phyloP scores from a whole-genome alignment of 2,113 vertebrate genomes.

The Myiagra hebetior region DNA sequence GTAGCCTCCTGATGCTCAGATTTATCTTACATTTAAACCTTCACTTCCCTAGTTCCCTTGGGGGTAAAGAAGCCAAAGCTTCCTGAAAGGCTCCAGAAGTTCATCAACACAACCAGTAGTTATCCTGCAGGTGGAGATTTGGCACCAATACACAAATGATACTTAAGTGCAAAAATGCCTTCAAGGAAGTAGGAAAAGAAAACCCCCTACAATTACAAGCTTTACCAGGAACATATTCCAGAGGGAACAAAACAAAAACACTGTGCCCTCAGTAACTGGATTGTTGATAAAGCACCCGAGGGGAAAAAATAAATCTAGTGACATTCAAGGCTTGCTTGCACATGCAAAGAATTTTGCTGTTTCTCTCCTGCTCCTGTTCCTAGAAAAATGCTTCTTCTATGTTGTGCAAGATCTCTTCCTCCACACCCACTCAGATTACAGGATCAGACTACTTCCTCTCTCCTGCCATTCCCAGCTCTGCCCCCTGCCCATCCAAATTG shows the following conservation, averaged over 20 bases:
- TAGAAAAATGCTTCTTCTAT: neutral
- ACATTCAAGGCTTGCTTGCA: neutral
- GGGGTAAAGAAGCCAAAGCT: neutral
- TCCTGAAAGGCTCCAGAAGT: neutral
- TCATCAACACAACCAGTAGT: neutral
- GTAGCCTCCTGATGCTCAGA: neutral
- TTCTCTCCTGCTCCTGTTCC: neutral
- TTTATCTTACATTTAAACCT: neutral
- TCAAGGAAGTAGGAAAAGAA: neutral
- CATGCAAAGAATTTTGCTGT: neutral
- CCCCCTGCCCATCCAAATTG: neutral
- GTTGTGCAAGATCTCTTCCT: neutral
- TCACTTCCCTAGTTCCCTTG: neutral
- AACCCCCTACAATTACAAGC: neutral
- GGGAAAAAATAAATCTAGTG: neutral
- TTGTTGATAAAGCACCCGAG: neutral
- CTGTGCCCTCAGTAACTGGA: neutral
- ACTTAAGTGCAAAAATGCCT: neutral
- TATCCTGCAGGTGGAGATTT: neutral
- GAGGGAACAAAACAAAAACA: neutral
- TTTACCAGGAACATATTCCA: neutral
- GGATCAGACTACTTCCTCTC: neutral
- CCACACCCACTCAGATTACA: neutral
- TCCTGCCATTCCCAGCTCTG: neutral
- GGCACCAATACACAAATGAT: neutral